Evolutionary conservation across 2,888 invertebrate species (phyloP).

Genomic region (Pilophorus perplexus): DNA sequence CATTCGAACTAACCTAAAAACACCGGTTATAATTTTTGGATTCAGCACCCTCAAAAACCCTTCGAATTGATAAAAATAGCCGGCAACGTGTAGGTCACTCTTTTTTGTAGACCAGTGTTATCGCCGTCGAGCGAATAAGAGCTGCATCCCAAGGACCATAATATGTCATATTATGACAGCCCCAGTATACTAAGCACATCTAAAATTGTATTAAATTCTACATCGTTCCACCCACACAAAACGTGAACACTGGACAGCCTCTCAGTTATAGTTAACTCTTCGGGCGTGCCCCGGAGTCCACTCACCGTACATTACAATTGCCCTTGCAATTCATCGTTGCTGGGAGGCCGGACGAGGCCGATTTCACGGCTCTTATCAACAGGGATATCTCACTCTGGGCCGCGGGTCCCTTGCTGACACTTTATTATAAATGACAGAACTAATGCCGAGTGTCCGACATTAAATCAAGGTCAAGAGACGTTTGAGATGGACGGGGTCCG

Average conservation of each 20-base stretch:
- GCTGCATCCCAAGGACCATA: too few species aligned
- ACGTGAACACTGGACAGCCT: neutral
- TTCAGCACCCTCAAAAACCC: too few species aligned
- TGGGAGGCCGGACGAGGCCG: slow-evolving; percentile 37
- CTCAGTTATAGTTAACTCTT: neutral
- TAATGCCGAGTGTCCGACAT: slow-evolving; percentile 28
- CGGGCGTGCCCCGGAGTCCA: slow-evolving; percentile 11
- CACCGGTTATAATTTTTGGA: too few species aligned
- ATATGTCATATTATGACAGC: too few species aligned
- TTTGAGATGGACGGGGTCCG: slow-evolving; percentile 12
- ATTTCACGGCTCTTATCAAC: slow-evolving; percentile 40
- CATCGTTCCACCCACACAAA: too few species aligned
- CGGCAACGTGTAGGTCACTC: too few species aligned
- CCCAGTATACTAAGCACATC: too few species aligned
- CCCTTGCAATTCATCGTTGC: slow-evolving; percentile 39
- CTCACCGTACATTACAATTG: slow-evolving; percentile 27
- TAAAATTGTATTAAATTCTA: too few species aligned
- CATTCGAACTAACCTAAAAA: too few species aligned
- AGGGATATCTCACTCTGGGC: slow-evolving; percentile 23
- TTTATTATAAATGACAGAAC: slow-evolving; percentile 37
- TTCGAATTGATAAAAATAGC: too few species aligned
- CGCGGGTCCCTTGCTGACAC: slow-evolving; percentile 1
- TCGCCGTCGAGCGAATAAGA: too few species aligned
- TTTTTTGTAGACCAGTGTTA: too few species aligned
- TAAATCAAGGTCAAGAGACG: slow-evolving; percentile 33